A percentile compares a stretch with the other conserved stretches of the same genome.
Evolutionary conservation across 1,140 invertebrate genomes (phyloP).

Genomic region (Arctopsyche grandis): DNA sequence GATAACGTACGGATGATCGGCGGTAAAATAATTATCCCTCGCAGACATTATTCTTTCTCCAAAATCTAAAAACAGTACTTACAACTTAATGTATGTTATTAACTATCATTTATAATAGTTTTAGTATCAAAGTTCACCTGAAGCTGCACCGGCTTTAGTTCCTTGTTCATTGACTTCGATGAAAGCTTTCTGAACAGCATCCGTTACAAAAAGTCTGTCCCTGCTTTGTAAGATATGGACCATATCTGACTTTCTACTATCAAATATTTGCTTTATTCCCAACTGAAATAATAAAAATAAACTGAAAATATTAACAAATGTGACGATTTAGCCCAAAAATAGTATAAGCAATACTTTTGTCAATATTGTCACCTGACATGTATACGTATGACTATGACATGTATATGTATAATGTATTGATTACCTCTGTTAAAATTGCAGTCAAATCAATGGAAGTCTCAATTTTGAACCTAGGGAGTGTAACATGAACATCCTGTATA

Average conservation of each 20-base stretch:
- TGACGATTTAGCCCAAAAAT: background rate
- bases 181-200: conserved; percentile 77
- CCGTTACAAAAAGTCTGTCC: conserved; percentile 61
- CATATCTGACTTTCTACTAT: conserved; percentile 65
- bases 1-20: background rate
- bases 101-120: background rate
- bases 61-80: background rate
- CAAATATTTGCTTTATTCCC: background rate
- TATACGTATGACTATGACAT: background rate
- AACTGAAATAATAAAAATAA: background rate
- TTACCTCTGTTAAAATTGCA: conserved; percentile 64
- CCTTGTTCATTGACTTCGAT: conserved; percentile 82
- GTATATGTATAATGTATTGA: too few species aligned
- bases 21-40: background rate
- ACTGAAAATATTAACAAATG: background rate
- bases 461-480: conserved; percentile 72
- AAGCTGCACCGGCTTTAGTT: conserved; percentile 79
- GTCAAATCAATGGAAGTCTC: conserved; percentile 67
- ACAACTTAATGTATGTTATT: background rate
- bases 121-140: conserved; percentile 61
- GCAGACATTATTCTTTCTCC: background rate
- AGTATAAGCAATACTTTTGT: background rate
- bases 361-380: background rate
- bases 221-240: conserved; percentile 68
- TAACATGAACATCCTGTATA: conserved; percentile 63